phyloP scores from a whole-genome alignment of 2,113 vertebrate genomes.

The Romanogobio albipinnatus region DNA sequence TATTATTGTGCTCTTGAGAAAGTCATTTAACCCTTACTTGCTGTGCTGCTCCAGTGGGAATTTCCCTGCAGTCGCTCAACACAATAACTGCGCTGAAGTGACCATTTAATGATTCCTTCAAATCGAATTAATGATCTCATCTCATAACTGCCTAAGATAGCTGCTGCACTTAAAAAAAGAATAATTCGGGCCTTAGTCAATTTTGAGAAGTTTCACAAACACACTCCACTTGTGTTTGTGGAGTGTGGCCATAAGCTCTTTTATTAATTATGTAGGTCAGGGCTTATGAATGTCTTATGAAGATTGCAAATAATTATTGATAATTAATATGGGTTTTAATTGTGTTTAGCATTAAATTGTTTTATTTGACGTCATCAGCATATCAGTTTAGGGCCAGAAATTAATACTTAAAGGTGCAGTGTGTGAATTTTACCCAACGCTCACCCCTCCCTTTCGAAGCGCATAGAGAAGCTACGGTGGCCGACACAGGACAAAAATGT shows the following conservation, averaged over 20 bases:
- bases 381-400: not conserved
- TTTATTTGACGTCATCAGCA: not conserved
- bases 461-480: too few species aligned
- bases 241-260: not conserved
- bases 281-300: not conserved
- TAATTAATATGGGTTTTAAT: not conserved
- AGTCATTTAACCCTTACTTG: not conserved
- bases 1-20: not conserved
- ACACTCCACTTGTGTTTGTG: not conserved
- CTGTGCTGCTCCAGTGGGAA: not conserved
- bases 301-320: not conserved
- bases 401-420: too few species aligned
- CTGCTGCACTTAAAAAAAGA: not conserved
- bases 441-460: too few species aligned
- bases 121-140: not conserved
- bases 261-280: not conserved
- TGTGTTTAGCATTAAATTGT: not conserved
- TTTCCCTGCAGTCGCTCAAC: not conserved
- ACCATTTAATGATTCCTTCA: not conserved
- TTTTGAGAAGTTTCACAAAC: not conserved
- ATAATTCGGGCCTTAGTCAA: not conserved
- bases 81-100: not conserved
- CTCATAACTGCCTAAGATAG: not conserved
- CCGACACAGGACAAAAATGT: too few species aligned
- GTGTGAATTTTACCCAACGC: too few species aligned